Evolutionary conservation across 2,888 invertebrate genomes (phyloP).

Genomic region (Volucella inanis): DNA sequence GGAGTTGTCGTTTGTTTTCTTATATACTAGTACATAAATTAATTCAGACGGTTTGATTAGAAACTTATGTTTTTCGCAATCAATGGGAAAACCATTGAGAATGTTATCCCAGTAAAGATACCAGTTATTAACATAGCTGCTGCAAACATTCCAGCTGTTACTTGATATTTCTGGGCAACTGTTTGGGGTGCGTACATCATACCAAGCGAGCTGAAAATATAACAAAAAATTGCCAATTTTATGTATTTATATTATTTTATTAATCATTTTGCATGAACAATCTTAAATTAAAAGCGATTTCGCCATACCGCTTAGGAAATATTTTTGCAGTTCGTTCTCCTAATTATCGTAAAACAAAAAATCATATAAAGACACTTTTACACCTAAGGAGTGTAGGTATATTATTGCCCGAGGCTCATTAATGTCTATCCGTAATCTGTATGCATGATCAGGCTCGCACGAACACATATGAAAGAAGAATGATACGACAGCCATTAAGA

Average conservation of each 20-base stretch:
- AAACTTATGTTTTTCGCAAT: conserved; percentile 83
- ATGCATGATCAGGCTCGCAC: no score
- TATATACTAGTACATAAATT: not conserved
- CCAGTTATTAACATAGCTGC: conserved; percentile 96
- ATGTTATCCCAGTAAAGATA: conserved; percentile 91
- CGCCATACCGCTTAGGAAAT: no score
- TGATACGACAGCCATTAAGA: no score
- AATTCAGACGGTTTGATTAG: conserved; percentile 22
- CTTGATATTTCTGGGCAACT: conserved; percentile 91
- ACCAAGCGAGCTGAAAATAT: conserved; percentile 84
- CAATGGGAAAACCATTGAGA: conserved; percentile 88
- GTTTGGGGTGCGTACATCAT: conserved; percentile 84
- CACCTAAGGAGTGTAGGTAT: no score
- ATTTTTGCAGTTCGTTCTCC: no score
- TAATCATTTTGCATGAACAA: conserved; percentile 1
- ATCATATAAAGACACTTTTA: no score
- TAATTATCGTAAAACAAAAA: no score
- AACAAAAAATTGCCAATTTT: conserved; percentile 33
- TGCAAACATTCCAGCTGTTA: conserved; percentile 97
- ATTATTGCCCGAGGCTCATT: no score
- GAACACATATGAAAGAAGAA: no score
- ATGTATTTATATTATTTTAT: no score
- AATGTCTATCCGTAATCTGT: no score
- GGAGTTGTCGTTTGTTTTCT: not conserved
- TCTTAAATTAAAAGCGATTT: not conserved